Evolutionary conservation across 1,140 invertebrate species (phyloP).

Genomic region (Neuroterus valhalla): DNA sequence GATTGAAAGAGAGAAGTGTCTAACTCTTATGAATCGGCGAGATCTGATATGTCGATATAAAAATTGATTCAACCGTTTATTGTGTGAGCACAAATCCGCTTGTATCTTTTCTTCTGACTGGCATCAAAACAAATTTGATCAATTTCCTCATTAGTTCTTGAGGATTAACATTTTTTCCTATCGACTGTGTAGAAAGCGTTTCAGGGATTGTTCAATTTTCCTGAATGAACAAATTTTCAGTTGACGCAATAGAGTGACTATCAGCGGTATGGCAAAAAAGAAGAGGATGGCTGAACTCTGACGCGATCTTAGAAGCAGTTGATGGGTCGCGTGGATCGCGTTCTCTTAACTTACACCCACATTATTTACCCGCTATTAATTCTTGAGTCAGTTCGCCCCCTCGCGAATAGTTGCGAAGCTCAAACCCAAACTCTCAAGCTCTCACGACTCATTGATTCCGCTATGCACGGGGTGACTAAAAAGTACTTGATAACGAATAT

Average conservation of each 20-base stretch:
- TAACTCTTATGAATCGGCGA: too few relatives aligned
- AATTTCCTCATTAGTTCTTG: background rate
- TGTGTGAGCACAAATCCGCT: too few relatives aligned
- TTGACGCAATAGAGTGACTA: background rate
- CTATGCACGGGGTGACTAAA: slow-evolving; percentile 50
- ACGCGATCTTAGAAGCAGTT: slow-evolving; percentile 49
- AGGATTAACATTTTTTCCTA: too few relatives aligned
- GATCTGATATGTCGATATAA: too few relatives aligned
- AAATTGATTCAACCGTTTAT: too few relatives aligned
- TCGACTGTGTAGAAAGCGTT: too few relatives aligned
- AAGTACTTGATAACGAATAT: background rate
- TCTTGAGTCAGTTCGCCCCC: slow-evolving; percentile 61
- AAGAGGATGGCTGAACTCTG: slow-evolving; percentile 33
- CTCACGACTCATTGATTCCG: slow-evolving; percentile 48
- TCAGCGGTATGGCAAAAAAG: background rate
- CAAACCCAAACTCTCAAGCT: slow-evolving; percentile 62
- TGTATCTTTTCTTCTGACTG: too few relatives aligned
- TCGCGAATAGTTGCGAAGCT: slow-evolving; percentile 63
- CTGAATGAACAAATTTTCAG: background rate
- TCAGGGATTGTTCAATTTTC: background rate
- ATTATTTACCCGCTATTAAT: slow-evolving; percentile 66
- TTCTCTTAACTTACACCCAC: slow-evolving; percentile 59
- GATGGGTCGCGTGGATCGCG: slow-evolving; percentile 54
- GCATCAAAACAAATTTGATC: background rate
- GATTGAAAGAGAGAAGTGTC: too few relatives aligned